Base-by-base conservation (phyloP, 2,797 vertebrate genomes). In the Macropodus opercularis region DNA sequence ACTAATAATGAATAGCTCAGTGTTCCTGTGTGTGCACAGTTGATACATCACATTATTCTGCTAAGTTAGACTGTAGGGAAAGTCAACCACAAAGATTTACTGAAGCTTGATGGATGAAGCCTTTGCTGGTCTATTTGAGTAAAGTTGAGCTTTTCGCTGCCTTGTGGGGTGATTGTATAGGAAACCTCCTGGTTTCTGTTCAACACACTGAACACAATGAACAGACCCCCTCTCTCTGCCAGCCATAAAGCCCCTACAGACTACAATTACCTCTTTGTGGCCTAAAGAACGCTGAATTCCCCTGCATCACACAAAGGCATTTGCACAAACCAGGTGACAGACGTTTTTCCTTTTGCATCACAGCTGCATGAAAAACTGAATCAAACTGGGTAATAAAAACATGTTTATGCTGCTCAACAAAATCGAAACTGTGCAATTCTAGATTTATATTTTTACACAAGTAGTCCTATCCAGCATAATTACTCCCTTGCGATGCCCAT, bases 191-290 rank as follows among this genome's bases (percentile, higher is more conserved):
- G 68, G 85, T 88, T 87, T 89, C 82, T 75, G 66, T 69, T 73
- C 61, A 72, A 69, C 80, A 82, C 83, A 87, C 85, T 80, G 87
- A 34, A 34, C 32, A 35, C 34, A 35, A 35, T 90, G 90, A 91
- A 92, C 70, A 85, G 87, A 89, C 38, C 67, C 80, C 40, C 29
- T 69, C 68, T 75, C 68, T 81, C 79, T 46, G 41, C 27, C 46
- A 53, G 72, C 78, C 57, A 80, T 83, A 77, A 87, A 88, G 75
- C 72, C 80, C 72, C 74, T 24, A 35, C 66, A 56, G 51, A 78
- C 85, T 70, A 92, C 88, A 92, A 90, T 85, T 74, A 77, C 63
- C 75, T 69, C 89, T 89, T 91, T 90, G 88, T 91, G 75, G 74
- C 67, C 74, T 61, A 72, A 63, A 85, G 84, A 86, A 79, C 48